Evolutionary conservation across 2,888 invertebrate genomes (phyloP).

Genomic region (Dryomyza anilis): DNA sequence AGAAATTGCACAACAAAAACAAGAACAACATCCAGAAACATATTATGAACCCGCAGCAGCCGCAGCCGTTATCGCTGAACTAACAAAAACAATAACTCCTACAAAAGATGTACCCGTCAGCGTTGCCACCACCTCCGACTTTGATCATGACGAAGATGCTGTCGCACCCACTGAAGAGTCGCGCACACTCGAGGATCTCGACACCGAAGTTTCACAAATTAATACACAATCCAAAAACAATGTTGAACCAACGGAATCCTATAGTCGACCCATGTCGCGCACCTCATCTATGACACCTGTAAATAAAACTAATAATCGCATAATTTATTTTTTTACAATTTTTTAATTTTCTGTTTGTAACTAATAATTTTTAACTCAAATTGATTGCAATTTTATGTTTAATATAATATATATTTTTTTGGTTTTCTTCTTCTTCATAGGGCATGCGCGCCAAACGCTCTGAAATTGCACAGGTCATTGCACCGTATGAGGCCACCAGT

Average conservation of each 20-base stretch:
- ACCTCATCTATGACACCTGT: slow-evolving; percentile 62
- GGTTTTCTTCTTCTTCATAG: slow-evolving; percentile 57
- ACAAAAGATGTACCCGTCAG: neutral
- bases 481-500: slow-evolving; percentile 89
- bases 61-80: slow-evolving; percentile 32
- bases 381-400: slow-evolving; percentile 21
- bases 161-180: slow-evolving; percentile 48
- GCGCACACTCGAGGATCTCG: slow-evolving; percentile 59
- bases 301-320: slow-evolving; percentile 43
- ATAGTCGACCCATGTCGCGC: slow-evolving; percentile 62
- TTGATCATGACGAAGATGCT: slow-evolving; percentile 25
- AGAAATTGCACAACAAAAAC: slow-evolving; percentile 26
- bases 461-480: slow-evolving; percentile 94
- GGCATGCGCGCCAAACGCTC: slow-evolving; percentile 75
- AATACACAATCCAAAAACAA: slow-evolving; percentile 60
- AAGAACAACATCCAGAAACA: slow-evolving; percentile 24
- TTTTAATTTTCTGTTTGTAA: neutral
- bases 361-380: slow-evolving; percentile 21
- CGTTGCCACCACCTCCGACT: neutral
- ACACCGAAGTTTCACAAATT: slow-evolving; percentile 62
- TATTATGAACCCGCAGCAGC: slow-evolving; percentile 20
- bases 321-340: neutral
- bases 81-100: slow-evolving; percentile 7
- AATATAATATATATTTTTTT: slow-evolving; percentile 23
- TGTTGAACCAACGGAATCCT: slow-evolving; percentile 59